Percentiles rank a stretch among this genome's conserved stretches.
Conservation (phyloP, 1,140 invertebrate genomes). For the Philopotamus ludificatus region DNA sequence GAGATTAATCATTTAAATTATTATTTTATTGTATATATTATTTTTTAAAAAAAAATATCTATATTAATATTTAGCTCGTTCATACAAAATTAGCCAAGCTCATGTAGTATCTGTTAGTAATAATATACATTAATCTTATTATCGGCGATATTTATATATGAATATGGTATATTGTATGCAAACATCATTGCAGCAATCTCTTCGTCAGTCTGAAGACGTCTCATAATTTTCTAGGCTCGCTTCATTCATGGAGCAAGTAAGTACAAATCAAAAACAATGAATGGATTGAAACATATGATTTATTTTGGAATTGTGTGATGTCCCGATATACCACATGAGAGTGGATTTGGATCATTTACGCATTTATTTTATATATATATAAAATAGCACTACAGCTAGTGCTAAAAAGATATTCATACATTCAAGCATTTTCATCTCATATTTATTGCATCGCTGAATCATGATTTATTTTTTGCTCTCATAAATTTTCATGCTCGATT, state of each 20-base stretch:
- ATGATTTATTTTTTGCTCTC: constrained; percentile 15
- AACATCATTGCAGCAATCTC: constrained; percentile 12
- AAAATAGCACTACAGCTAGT: constrained; percentile 34
- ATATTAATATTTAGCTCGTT: not conserved
- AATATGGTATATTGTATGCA: too few relatives aligned
- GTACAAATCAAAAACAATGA: constrained; percentile 31
- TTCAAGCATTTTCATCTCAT: constrained; percentile 28
- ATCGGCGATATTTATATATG: too few relatives aligned
- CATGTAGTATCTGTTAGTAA: too few relatives aligned
- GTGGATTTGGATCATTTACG: constrained; percentile 34
- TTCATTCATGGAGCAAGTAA: constrained; percentile 41
- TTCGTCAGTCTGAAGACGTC: constrained; percentile 14
- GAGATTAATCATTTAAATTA: too few relatives aligned
- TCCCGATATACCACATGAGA: constrained; percentile 35
- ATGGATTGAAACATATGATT: constrained; percentile 29
- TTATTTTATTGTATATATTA: too few relatives aligned
- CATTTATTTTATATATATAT: constrained; percentile 21
- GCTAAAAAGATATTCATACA: constrained; percentile 27
- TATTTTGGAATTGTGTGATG: constrained; percentile 32
- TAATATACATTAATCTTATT: too few relatives aligned
- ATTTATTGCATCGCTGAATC: constrained; percentile 18
- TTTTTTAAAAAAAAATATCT: not conserved
- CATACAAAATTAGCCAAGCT: not conserved
- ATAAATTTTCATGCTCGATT: constrained; percentile 24
- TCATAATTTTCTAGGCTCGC: constrained; percentile 34